Conservation (phyloP, 2,113 vertebrate species). For the Dolichotis patagonum region DNA sequence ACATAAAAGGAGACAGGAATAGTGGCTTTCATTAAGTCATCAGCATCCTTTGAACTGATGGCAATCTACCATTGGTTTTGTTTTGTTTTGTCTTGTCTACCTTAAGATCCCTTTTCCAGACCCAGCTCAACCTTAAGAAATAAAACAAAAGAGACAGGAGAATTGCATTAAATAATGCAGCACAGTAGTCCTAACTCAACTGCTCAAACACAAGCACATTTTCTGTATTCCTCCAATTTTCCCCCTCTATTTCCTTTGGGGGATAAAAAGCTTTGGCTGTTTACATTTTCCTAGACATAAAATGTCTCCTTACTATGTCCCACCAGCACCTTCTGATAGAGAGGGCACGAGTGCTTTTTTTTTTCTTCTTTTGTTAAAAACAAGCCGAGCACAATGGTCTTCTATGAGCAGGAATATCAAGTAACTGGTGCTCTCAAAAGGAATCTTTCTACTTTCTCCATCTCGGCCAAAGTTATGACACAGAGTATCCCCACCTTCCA, state of each 20-base stretch:
- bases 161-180: fast-evolving
- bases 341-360: not conserved
- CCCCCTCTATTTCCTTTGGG: conserved; percentile 30
- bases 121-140: not conserved
- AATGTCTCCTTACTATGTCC: not conserved
- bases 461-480: not conserved
- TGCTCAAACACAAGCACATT: not conserved
- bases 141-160: not conserved
- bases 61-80: not conserved
- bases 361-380: not conserved
- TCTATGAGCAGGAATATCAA: not conserved
- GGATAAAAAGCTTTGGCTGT: not conserved
- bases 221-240: not conserved
- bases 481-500: not conserved
- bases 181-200: not conserved
- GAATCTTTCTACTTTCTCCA: not conserved
- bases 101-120: not conserved
- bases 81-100: not conserved
- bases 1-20: conserved; percentile 42
- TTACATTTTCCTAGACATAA: not conserved
- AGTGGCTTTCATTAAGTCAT: not conserved
- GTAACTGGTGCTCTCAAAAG: not conserved
- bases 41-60: not conserved
- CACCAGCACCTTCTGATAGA: not conserved
- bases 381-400: not conserved